Evolutionary conservation across 30 jellyfish, hydroid and myxozoan species (phyloP).

Genomic region (Nemopilema nomurai): DNA sequence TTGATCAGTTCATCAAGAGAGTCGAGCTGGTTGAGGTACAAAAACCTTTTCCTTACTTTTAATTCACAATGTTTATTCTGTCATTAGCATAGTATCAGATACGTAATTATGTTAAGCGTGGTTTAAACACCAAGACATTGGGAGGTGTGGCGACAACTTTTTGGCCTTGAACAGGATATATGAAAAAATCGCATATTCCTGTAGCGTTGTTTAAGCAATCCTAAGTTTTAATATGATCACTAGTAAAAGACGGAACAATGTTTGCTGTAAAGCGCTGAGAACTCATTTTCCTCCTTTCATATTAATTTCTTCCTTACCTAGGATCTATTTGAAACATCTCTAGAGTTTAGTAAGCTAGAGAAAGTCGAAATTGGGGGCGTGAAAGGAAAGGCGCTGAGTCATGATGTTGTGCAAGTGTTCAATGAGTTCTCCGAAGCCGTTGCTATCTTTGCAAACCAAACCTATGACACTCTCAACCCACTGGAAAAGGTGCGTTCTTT

Average conservation of each 20-base stretch:
- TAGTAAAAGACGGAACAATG: too few species aligned
- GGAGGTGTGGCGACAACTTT: too few species aligned
- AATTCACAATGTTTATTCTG: not conserved
- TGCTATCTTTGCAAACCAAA: constrained; percentile 76
- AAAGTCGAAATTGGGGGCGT: constrained; percentile 97
- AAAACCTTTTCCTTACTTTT: not conserved
- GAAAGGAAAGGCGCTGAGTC: constrained; percentile 92
- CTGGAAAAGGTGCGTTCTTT: constrained; percentile 57
- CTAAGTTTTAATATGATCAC: too few species aligned
- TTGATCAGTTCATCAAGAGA: constrained; percentile 77
- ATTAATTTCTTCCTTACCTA: constrained; percentile 1
- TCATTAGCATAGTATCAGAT: too few species aligned
- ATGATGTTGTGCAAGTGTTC: constrained; percentile 84
- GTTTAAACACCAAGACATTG: too few species aligned
- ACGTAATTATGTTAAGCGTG: too few species aligned
- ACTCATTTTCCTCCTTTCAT: not conserved
- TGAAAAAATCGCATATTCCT: too few species aligned
- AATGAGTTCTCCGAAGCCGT: constrained; percentile 80
- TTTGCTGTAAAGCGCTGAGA: not conserved
- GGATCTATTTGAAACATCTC: constrained; percentile 80
- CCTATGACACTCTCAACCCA: constrained; percentile 86
- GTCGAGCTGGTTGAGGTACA: constrained; percentile 79
- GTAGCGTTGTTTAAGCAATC: too few species aligned
- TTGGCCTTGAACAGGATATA: too few species aligned
- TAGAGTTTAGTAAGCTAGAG: constrained; percentile 90